A percentile compares a stretch with the other conserved stretches of the same genome.
These are phyloP conservation scores for Epicampocera succincta DNA, from an alignment of 2,888 invertebrate genomes.

Conservation along the genomic window DNA sequence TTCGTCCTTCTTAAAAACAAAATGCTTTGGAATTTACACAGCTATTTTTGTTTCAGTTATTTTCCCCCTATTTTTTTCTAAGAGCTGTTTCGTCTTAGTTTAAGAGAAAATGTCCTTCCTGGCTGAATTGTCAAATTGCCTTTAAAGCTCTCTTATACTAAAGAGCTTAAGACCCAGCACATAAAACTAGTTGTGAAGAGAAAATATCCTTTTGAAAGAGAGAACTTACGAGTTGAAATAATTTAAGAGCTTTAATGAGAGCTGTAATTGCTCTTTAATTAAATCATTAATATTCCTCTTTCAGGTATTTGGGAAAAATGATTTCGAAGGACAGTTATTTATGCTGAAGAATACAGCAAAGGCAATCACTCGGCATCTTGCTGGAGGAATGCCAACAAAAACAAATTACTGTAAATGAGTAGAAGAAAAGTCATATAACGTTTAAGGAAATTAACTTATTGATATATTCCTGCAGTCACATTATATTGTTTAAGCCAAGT, in stretches of 20 bases:
- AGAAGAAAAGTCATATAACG: too few species aligned
- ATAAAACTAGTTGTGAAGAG: constrained; percentile 9
- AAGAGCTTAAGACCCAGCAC: constrained; percentile 26
- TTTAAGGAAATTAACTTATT: too few species aligned
- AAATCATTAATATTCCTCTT: constrained; percentile 30
- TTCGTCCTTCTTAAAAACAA: too few species aligned
- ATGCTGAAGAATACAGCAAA: neutral
- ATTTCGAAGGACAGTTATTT: neutral
- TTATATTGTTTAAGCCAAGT: too few species aligned
- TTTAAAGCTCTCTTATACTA: constrained; percentile 43
- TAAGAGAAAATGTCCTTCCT: constrained; percentile 55
- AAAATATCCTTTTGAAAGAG: constrained; percentile 32
- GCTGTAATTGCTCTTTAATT: constrained; percentile 24
- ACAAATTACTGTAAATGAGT: too few species aligned
- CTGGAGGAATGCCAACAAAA: too few species aligned
- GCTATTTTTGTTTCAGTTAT: neutral
- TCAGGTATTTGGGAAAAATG: constrained; percentile 14
- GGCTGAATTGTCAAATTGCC: constrained; percentile 41
- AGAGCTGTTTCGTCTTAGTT: neutral
- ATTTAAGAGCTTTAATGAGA: constrained; percentile 36
- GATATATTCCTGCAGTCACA: too few species aligned
- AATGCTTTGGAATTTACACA: too few species aligned
- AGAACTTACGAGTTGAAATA: constrained; percentile 4
- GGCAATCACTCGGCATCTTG: neutral
- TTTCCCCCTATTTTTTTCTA: constrained; percentile 35